Conservation (phyloP, 2,797 vertebrate species). For the Pangasius macronema region DNA sequence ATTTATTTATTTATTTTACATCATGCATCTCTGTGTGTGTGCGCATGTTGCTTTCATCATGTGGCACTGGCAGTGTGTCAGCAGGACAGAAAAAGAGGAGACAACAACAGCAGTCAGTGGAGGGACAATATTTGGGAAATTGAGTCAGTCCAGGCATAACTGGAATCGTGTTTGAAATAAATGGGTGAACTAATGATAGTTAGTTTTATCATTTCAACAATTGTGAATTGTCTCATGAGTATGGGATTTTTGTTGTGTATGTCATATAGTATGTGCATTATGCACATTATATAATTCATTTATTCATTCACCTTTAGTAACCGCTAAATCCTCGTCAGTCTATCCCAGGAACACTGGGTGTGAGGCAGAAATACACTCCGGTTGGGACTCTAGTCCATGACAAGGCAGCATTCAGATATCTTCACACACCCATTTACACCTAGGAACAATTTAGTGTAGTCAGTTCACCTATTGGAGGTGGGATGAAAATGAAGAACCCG, state of each 20-base stretch:
- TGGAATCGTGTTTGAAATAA: not conserved
- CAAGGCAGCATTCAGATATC: not conserved
- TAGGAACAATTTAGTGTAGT: not conserved
- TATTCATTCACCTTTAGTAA: not conserved
- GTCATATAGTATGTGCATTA: not conserved
- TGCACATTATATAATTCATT: not conserved
- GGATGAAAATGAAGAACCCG: not conserved
- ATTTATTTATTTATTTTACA: not conserved
- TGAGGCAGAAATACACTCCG: not conserved
- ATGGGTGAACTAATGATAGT: not conserved
- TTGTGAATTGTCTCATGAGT: not conserved
- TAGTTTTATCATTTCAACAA: not conserved
- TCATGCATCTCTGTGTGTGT: not conserved
- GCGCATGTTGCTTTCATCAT: not conserved
- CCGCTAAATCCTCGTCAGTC: not conserved
- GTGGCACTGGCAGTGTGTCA: not conserved
- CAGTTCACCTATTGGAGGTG: not conserved
- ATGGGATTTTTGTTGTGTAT: not conserved
- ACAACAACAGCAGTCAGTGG: not conserved
- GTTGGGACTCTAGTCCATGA: not conserved
- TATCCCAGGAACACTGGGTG: not conserved
- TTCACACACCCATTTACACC: not conserved
- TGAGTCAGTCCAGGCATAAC: not conserved
- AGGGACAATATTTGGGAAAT: not conserved
- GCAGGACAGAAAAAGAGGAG: not conserved